phyloP scores from a whole-genome alignment of 1,140 invertebrate species.

The Brachionus plicatilis region DNA sequence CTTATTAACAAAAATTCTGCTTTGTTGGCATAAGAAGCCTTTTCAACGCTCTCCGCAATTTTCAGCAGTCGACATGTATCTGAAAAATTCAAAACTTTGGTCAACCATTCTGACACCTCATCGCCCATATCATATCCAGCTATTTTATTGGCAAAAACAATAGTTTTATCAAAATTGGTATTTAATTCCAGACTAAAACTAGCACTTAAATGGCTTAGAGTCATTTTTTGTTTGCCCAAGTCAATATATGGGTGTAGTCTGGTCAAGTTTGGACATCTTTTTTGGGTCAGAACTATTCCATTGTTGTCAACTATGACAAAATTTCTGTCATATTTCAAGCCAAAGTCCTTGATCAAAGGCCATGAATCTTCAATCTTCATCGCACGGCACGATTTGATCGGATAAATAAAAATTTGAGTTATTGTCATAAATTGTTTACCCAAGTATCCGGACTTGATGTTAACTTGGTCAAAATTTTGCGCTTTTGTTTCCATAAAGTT shows the following conservation, averaged over 20 bases:
- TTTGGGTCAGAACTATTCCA: slow-evolving; percentile 79
- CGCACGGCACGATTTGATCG: slow-evolving; percentile 85
- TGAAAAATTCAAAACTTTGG: neutral
- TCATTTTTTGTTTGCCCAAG: slow-evolving; percentile 61
- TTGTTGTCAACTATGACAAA: slow-evolving; percentile 80
- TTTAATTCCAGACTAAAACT: slow-evolving; percentile 18
- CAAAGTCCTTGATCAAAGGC: slow-evolving; percentile 70
- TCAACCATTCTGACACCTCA: neutral
- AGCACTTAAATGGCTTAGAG: slow-evolving; percentile 53
- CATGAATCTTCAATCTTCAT: slow-evolving; percentile 58
- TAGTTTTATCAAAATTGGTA: slow-evolving; percentile 61
- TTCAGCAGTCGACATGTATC: neutral
- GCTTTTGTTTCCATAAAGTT: slow-evolving; percentile 15
- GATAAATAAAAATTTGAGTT: slow-evolving; percentile 74
- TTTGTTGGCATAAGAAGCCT: slow-evolving; percentile 20
- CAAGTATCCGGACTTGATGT: neutral
- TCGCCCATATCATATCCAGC: neutral
- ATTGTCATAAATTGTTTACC: slow-evolving; percentile 16
- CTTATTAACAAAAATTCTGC: slow-evolving; percentile 20
- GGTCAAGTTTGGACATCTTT: slow-evolving; percentile 72
- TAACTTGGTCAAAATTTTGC: neutral
- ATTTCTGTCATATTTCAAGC: slow-evolving; percentile 77
- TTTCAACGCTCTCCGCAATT: neutral
- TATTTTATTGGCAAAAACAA: slow-evolving; percentile 66
- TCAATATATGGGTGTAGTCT: slow-evolving; percentile 70